A percentile compares a stretch with the other conserved stretches of the same genome.
phyloP scores from a whole-genome alignment of 2,113 vertebrate species.

The Oreotragus oreotragus region DNA sequence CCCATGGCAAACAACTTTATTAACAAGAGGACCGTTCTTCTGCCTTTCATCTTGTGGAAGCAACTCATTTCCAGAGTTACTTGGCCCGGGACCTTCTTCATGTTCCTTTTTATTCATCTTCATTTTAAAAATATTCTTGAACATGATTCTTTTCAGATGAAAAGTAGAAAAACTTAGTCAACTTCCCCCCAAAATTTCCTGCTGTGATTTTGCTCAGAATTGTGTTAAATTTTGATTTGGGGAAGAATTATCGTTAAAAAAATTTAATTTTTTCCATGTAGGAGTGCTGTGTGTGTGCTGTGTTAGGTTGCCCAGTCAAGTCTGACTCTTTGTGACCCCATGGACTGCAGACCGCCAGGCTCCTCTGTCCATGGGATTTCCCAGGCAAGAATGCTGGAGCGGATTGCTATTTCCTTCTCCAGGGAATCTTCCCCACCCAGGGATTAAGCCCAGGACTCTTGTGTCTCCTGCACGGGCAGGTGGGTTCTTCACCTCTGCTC shows the following conservation, averaged over 20 bases:
- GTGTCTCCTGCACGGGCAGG: background rate
- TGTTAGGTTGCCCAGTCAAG: background rate
- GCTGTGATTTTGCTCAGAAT: background rate
- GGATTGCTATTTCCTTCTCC: background rate
- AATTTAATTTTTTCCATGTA: background rate
- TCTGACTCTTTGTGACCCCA: background rate
- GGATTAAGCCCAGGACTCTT: background rate
- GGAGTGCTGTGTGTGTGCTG: background rate
- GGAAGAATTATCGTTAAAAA: background rate
- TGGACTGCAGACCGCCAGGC: background rate
- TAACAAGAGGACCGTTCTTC: rapidly evolving
- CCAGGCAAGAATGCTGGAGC: background rate
- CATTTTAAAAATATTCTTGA: background rate
- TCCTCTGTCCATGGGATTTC: background rate
- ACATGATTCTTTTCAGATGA: background rate
- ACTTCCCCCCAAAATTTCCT: background rate
- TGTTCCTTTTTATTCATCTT: background rate
- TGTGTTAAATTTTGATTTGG: background rate
- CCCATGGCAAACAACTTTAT: background rate
- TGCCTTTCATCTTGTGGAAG: background rate
- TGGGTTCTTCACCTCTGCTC: background rate
- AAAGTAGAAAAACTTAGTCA: background rate
- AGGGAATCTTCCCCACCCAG: background rate
- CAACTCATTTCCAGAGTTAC: rapidly evolving
- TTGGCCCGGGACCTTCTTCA: background rate